phyloP scores from a whole-genome alignment of 2,888 invertebrate genomes.

The Phania funesta region DNA sequence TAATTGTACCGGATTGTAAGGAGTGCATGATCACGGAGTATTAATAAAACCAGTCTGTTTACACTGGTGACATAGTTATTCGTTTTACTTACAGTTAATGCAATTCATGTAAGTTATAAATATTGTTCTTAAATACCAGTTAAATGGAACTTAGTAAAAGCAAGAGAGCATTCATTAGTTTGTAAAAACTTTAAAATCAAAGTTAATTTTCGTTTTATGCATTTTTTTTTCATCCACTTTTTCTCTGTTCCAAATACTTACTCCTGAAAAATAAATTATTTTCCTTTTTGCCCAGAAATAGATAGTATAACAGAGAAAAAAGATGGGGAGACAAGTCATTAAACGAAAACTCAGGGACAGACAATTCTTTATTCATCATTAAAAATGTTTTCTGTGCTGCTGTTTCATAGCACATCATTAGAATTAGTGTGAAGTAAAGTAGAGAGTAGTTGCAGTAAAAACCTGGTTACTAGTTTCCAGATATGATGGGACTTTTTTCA shows the following conservation, averaged over 20 bases:
- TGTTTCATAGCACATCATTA: conserved; percentile 7
- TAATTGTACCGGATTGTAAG: conserved; percentile 1
- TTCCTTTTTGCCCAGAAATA: conserved; percentile 21
- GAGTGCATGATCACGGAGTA: conserved; percentile 5
- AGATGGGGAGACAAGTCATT: conserved; percentile 3
- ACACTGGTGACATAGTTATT: conserved; percentile 42
- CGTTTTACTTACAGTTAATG: not conserved
- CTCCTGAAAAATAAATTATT: conserved; percentile 18
- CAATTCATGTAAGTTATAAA: not conserved
- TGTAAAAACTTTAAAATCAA: conserved; percentile 48
- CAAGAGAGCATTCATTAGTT: conserved; percentile 32
- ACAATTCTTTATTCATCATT: conserved; percentile 50
- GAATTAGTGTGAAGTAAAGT: conserved; percentile 12
- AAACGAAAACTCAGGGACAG: conserved; percentile 21
- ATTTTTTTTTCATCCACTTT: not conserved
- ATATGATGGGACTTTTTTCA: conserved; percentile 32
- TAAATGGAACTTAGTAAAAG: conserved; percentile 7
- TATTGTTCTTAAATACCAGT: conserved; percentile 1
- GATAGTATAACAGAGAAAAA: not conserved
- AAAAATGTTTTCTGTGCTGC: conserved; percentile 47
- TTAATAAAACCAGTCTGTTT: conserved; percentile 22
- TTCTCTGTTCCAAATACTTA: not conserved
- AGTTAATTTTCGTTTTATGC: conserved; percentile 52
- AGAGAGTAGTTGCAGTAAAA: conserved; percentile 39
- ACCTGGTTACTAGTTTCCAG: conserved; percentile 57